Evolutionary conservation across 2,797 vertebrate genomes (phyloP).

Genomic region (Oophaga sylvatica): DNA sequence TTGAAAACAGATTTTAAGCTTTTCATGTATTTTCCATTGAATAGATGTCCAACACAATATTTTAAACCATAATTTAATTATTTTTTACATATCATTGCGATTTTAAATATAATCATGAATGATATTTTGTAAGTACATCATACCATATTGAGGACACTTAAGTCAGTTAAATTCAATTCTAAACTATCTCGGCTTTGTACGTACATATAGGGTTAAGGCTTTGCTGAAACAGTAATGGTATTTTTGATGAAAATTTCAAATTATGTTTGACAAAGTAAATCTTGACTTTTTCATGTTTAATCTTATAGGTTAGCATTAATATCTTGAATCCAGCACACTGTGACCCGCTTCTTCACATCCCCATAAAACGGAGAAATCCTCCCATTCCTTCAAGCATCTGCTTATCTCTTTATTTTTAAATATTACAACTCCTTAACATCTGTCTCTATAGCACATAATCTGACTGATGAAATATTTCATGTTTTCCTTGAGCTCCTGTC

Average conservation of each 20-base stretch:
- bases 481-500: slow-evolving; percentile 83
- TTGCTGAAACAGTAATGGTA: slow-evolving; percentile 10
- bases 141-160: neutral
- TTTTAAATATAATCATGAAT: neutral
- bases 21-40: neutral
- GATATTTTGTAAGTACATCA: neutral
- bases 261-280: slow-evolving; percentile 29
- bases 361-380: slow-evolving; percentile 68
- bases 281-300: slow-evolving; percentile 36
- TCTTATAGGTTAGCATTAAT: slow-evolving; percentile 48
- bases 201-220: slow-evolving; percentile 24
- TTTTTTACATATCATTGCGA: neutral
- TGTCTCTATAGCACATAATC: slow-evolving; percentile 84
- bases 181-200: neutral
- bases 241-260: slow-evolving; percentile 40
- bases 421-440: slow-evolving; percentile 83
- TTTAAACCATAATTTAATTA: neutral
- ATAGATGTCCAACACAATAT: neutral
- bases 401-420: slow-evolving; percentile 84
- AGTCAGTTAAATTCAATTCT: neutral
- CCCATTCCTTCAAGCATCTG: slow-evolving; percentile 75
- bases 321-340: slow-evolving; percentile 49
- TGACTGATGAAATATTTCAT: slow-evolving; percentile 84
- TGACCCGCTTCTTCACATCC: slow-evolving; percentile 54
- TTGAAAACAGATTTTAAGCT: neutral